Evolutionary conservation across 2,888 invertebrate species (phyloP), one percentile per base, ranked within the genome.

Genomic region (Drosophila eohydei): DNA sequence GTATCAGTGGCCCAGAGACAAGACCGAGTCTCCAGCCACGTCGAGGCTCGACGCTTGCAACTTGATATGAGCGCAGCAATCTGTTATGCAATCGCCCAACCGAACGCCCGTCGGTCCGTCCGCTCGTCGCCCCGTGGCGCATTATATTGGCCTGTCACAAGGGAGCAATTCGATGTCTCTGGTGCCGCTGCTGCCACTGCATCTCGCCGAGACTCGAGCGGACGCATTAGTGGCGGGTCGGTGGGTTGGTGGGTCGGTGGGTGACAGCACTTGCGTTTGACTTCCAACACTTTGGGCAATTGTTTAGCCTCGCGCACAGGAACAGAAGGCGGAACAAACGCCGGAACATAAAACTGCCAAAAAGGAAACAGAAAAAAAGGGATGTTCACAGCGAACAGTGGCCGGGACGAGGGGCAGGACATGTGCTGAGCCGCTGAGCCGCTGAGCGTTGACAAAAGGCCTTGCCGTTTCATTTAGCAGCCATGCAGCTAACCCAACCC

Each of bases 131-230:
- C 93, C 92, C 89, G 92, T 89, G 87, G 91, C 89, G 93, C 91
- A 83, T 92, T 92, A 91, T 92, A 92, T 93, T 92, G 93, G 89
- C 83, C 85, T 91, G 92, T 91, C 93, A 91, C 93, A 92, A 92
- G 93, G 93, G 93, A 93, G 92, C 93, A 92, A 93, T 93, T 93
- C 91, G 82, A 88, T 78, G 88, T 76, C 87, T 81, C 85, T 80
- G 79, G 34, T 60, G 83, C 56, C 36, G 57, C 63, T 78, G 74
- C 76, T 21, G 43, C 43, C 52, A 80, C 63, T 77, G 80, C 76
- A 69, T 62, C 75, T 62, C 69, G 41, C 16, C 36, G 41, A 50
- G 59, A 34, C 50, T 58, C 58, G 48, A 64, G 71, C 87, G 89
- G 87, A 83, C 87, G 90, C 89, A 89, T 87, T 87, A 87, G 87